phyloP scores from a whole-genome alignment of 2,113 vertebrate genomes.

The Myocastor coypus region DNA sequence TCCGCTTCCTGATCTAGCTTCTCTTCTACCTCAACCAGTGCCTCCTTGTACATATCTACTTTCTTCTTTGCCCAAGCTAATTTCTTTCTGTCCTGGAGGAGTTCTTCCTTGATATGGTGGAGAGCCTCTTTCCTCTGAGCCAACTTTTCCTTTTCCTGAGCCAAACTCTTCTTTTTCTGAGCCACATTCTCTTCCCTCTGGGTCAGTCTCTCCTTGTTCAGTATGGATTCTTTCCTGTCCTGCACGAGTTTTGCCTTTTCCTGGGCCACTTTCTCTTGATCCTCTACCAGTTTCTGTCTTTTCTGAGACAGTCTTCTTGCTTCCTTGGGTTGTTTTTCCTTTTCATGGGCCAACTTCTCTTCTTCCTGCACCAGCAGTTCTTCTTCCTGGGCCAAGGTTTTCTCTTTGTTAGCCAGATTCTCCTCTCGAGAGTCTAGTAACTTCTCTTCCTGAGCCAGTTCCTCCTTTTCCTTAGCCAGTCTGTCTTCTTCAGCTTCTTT shows the following conservation, averaged over 20 bases:
- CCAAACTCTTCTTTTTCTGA: neutral
- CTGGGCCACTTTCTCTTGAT: neutral
- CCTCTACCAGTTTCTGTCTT: conserved; percentile 14
- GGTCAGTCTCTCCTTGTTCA: neutral
- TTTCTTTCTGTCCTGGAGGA: neutral
- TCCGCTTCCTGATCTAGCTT: neutral
- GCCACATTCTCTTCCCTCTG: neutral
- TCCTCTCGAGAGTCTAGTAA: neutral
- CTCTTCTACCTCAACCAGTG: neutral
- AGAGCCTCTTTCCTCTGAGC: neutral
- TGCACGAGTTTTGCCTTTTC: neutral
- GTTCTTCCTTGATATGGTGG: neutral
- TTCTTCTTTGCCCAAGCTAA: neutral
- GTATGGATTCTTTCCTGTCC: neutral
- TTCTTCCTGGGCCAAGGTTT: conserved; percentile 41
- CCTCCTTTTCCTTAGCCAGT: neutral
- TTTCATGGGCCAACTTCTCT: neutral
- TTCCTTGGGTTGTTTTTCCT: neutral
- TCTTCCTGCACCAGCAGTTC: conserved; percentile 34
- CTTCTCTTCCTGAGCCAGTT: neutral
- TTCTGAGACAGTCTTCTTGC: neutral
- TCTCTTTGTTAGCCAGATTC: conserved; percentile 1
- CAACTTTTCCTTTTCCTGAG: neutral
- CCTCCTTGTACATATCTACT: neutral
- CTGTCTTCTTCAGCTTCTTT: conserved; percentile 24